These are phyloP conservation scores for Nothobranchius kuhntae DNA, from an alignment of 2,113 vertebrate species.

Conservation along the genomic window DNA sequence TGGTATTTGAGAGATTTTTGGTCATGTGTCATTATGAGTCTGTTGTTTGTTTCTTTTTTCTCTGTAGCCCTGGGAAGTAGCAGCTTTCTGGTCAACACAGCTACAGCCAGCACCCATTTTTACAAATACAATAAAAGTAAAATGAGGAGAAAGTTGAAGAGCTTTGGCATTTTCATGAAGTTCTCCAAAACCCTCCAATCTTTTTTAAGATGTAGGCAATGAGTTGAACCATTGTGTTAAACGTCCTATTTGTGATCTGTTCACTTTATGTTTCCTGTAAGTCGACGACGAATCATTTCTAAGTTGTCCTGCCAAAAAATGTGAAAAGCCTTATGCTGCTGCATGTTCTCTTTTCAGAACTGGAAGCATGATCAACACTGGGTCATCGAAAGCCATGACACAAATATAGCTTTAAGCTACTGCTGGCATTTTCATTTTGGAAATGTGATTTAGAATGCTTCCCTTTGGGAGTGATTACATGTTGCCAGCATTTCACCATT, in stretches of 20 bases:
- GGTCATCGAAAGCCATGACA: constrained; percentile 66
- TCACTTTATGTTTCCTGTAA: constrained; percentile 37
- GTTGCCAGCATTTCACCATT: constrained; percentile 59
- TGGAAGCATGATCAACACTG: constrained; percentile 59
- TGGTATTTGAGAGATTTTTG: constrained; percentile 37
- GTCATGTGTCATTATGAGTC: constrained; percentile 64
- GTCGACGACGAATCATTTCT: constrained; percentile 43
- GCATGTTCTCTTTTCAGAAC: constrained; percentile 48
- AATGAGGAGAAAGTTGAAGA: constrained; percentile 15
- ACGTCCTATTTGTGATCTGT: constrained; percentile 15
- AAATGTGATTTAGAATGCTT: constrained; percentile 53
- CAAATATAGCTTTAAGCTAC: constrained; percentile 71
- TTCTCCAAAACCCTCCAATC: constrained; percentile 23
- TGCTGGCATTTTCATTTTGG: constrained; percentile 72
- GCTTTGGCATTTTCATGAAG: constrained; percentile 21
- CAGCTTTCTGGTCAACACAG: constrained; percentile 68
- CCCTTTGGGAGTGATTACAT: constrained; percentile 64
- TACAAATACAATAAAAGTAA: constrained; percentile 6
- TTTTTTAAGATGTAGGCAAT: no score
- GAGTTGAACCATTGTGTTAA: no score
- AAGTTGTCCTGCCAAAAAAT: constrained; percentile 41
- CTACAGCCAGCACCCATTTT: constrained; percentile 63
- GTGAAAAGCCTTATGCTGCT: constrained; percentile 31
- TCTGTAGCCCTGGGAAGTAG: constrained; percentile 40
- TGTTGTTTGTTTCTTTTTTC: constrained; percentile 53